Evolutionary conservation across 2,888 invertebrate species (phyloP).

Genomic region (Kryphioiulus occultus): DNA sequence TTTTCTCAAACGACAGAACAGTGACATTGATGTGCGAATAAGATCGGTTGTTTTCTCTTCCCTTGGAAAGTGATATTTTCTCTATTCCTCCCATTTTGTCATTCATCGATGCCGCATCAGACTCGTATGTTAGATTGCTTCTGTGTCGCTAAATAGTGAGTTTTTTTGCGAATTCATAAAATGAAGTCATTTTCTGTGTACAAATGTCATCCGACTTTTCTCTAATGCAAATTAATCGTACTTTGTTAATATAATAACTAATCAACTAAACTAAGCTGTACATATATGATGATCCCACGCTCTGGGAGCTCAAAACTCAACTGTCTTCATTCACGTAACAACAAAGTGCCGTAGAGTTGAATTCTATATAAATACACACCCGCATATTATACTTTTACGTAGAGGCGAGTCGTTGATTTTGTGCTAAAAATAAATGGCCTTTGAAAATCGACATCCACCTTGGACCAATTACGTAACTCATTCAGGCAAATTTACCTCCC

Average conservation of each 20-base stretch:
- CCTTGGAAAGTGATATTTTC: slow-evolving; percentile 14
- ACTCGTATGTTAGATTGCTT: background rate
- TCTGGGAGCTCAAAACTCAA: slow-evolving; percentile 31
- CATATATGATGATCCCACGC: background rate
- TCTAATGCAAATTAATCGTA: slow-evolving; percentile 36
- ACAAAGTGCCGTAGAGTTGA: slow-evolving; percentile 33
- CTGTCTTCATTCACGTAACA: slow-evolving; percentile 35
- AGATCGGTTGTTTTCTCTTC: background rate
- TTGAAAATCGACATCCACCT: slow-evolving; percentile 39
- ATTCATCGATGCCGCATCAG: background rate
- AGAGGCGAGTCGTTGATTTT: slow-evolving; percentile 40
- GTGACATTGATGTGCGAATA: slow-evolving; percentile 3
- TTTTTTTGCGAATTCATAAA: slow-evolving; percentile 14
- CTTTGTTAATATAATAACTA: slow-evolving; percentile 24
- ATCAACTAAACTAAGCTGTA: background rate
- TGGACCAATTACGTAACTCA: slow-evolving; percentile 26
- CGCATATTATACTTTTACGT: slow-evolving; percentile 33
- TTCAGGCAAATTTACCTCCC: slow-evolving; percentile 4
- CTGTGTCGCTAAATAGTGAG: background rate
- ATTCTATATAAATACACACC: slow-evolving; percentile 2
- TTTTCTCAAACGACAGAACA: background rate
- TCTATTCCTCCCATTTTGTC: background rate
- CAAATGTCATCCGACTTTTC: slow-evolving; percentile 39
- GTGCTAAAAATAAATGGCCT: slow-evolving; percentile 38
- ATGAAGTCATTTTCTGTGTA: slow-evolving; percentile 32